Evolutionary conservation across 2,888 invertebrate genomes (phyloP).

Genomic region (Ischnus inquisitorius): DNA sequence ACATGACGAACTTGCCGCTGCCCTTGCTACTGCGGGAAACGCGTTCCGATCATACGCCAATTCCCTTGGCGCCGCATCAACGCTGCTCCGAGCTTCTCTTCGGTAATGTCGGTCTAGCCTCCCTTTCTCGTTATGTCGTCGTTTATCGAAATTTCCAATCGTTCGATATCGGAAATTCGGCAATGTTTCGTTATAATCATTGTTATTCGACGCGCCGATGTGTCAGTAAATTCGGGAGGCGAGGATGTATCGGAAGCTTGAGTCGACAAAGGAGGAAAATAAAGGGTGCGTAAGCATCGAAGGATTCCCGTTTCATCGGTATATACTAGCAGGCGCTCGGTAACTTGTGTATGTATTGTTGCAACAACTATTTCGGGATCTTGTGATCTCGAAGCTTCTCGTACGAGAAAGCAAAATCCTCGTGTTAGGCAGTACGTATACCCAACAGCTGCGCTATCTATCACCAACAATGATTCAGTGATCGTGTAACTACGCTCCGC

Average conservation of each 20-base stretch:
- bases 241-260: neutral
- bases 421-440: conserved; percentile 47
- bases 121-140: conserved; percentile 60
- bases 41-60: conserved; percentile 63
- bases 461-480: conserved; percentile 84
- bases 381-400: conserved; percentile 77
- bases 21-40: conserved; percentile 33
- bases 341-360: conserved; percentile 78
- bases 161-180: conserved; percentile 57
- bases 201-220: conserved; percentile 35
- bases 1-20: conserved; percentile 66
- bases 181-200: conserved; percentile 55
- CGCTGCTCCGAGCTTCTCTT: conserved; percentile 34
- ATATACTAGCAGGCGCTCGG: conserved; percentile 32
- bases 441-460: conserved; percentile 84
- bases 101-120: conserved; percentile 23
- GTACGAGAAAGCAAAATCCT: conserved; percentile 41
- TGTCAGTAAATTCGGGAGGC: conserved; percentile 16
- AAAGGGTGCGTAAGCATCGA: conserved; percentile 39
- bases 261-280: conserved; percentile 12
- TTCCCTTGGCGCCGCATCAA: conserved; percentile 53
- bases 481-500: conserved; percentile 79
- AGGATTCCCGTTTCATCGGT: conserved; percentile 19
- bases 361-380: conserved; percentile 82
- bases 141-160: conserved; percentile 63